These are phyloP conservation scores for Montipora capricornis DNA, from an alignment of 64 coral and sea anemone species.

Conservation along the genomic window DNA sequence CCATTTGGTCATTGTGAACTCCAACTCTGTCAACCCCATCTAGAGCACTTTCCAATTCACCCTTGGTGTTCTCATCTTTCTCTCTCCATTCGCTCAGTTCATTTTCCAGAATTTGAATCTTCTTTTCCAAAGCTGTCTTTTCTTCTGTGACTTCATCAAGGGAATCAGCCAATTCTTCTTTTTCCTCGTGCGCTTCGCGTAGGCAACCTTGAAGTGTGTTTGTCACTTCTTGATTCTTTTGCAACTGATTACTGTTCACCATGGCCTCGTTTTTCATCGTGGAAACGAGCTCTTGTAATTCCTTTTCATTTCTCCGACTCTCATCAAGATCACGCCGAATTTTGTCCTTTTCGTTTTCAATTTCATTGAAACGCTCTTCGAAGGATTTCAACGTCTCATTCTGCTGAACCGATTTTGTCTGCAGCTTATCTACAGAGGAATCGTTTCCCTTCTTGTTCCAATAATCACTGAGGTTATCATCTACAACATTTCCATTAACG, in stretches of 20 bases:
- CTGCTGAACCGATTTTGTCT: neutral
- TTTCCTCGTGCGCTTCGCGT: conserved; percentile 83
- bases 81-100: conserved; percentile 58
- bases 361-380: conserved; percentile 65
- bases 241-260: conserved; percentile 64
- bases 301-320: conserved; percentile 72
- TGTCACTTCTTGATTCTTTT: conserved; percentile 68
- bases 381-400: conserved; percentile 64
- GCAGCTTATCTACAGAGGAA: neutral
- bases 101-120: conserved; percentile 52
- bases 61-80: conserved; percentile 14
- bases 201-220: conserved; percentile 84
- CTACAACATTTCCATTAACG: conserved; percentile 16
- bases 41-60: neutral
- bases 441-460: neutral
- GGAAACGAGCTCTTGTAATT: conserved; percentile 48
- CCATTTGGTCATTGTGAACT: conserved; percentile 49
- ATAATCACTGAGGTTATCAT: neutral
- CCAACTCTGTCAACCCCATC: neutral
- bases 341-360: conserved; percentile 90
- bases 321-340: conserved; percentile 60
- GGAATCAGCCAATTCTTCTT: conserved; percentile 78
- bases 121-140: conserved; percentile 70
- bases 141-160: conserved; percentile 83
- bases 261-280: conserved; percentile 67